Conservation (phyloP, 2,797 vertebrate genomes). For the Typhlichthys subterraneus region DNA sequence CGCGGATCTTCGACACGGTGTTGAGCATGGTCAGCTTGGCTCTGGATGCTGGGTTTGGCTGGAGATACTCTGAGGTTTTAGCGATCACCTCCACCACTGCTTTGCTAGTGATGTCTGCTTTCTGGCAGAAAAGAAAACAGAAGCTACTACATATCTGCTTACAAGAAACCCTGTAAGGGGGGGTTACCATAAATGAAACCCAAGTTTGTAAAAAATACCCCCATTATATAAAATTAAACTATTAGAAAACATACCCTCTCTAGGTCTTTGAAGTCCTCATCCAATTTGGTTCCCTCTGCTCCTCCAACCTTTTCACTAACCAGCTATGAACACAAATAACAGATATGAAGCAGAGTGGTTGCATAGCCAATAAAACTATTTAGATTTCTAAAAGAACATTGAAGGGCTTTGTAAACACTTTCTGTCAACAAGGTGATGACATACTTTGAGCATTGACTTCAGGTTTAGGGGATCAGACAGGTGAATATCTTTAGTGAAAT, state of each 20-base stretch:
- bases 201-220: too few species aligned
- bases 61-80: slow-evolving; percentile 93
- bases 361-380: neutral
- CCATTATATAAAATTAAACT: slow-evolving; percentile 8
- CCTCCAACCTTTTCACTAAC: slow-evolving; percentile 97
- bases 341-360: neutral
- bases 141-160: neutral
- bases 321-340: slow-evolving; percentile 72
- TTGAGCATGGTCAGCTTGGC: slow-evolving; percentile 92
- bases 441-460: too few species aligned
- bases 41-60: slow-evolving; percentile 94
- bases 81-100: slow-evolving; percentile 88
- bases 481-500: too few species aligned
- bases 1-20: slow-evolving; percentile 93
- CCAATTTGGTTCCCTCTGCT: slow-evolving; percentile 95
- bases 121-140: slow-evolving; percentile 73
- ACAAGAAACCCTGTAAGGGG: neutral
- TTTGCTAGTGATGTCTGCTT: slow-evolving; percentile 93
- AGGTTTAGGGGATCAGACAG: too few species aligned
- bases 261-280: slow-evolving; percentile 95
- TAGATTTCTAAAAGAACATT: too few species aligned
- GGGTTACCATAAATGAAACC: neutral
- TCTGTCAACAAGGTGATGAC: too few species aligned
- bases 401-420: too few species aligned
- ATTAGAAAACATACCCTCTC: slow-evolving; percentile 82